phyloP scores from a whole-genome alignment of 2,888 invertebrate genomes.

The Autographa gamma region DNA sequence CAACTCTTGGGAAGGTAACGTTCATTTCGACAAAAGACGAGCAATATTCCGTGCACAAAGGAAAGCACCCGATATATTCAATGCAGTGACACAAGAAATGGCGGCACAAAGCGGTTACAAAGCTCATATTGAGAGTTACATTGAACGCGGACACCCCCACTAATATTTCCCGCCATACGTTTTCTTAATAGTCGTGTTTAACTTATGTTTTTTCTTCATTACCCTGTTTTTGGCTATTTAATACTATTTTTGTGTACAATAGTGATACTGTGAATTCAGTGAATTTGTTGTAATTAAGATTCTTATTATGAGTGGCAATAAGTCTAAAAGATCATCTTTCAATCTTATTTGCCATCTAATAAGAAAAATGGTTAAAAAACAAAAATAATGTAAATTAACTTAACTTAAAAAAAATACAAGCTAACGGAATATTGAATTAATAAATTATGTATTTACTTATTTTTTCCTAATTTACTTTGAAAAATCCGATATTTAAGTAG shows the following conservation, averaged over 20 bases:
- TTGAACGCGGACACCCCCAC: slow-evolving; percentile 50
- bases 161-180: slow-evolving; percentile 51
- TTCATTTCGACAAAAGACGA: slow-evolving; percentile 88
- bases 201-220: slow-evolving; percentile 37
- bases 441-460: too few species aligned
- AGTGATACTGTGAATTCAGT: too few species aligned
- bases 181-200: slow-evolving; percentile 44
- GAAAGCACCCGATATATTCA: slow-evolving; percentile 88
- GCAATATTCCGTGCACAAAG: slow-evolving; percentile 88
- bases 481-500: too few species aligned
- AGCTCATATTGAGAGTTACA: slow-evolving; percentile 87
- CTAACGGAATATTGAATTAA: too few species aligned
- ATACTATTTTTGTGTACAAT: background rate
- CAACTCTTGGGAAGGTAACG: slow-evolving; percentile 87
- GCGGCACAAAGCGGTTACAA: slow-evolving; percentile 87
- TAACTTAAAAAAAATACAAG: too few species aligned
- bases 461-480: too few species aligned
- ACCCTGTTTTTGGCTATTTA: slow-evolving; percentile 8
- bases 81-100: slow-evolving; percentile 89
- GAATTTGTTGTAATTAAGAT: too few species aligned
- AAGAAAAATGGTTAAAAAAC: too few species aligned
- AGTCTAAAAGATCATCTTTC: too few species aligned
- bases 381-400: too few species aligned
- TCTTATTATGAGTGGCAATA: too few species aligned
- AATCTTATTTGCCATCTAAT: too few species aligned